Evolutionary conservation across 2,113 vertebrate genomes (phyloP), one percentile per base, ranked within the genome.

Genomic region (Etheostoma spectabile): DNA sequence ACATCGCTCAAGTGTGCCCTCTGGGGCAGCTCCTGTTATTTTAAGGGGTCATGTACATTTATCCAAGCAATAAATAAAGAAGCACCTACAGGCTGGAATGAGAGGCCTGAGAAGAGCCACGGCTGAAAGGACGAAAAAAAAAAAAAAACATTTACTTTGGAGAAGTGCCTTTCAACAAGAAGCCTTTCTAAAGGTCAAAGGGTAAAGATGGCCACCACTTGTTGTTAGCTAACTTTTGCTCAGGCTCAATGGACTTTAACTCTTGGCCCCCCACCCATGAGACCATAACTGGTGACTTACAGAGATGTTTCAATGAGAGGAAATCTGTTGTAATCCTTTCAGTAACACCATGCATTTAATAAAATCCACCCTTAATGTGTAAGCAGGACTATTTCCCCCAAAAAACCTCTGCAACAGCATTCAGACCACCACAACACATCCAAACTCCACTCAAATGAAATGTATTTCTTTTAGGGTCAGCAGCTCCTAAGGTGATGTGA

Each of bases 41-140:
- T 91, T 89, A 89, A 89, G 72, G 91, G 91, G 91, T 93, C 89
- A 81, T 85, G 90, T 92, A 86, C 91, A 88, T 94, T 92, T 89
- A 93, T 93, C 91, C 88, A 80, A 77, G 88, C 90, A 84, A 85
- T 88, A 82, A 91, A 90, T 90, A 90, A 83, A 87, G 84, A 89
- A 88, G 69, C 85, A 77, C 71, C 75, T 82, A 56, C 27, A 77
- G 88, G 86, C 86, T 66, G 21, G 16, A 71, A 46, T 30, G 49
- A 73, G 77, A 63, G 72, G 77, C 46, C 57, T 6, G 65, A 65
- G 69, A 19, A 30, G 46, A 38, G 78, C 63, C 8, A 6, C 24
- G 27, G 72, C 62, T 59, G 67, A 78, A 86, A 74, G 77, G 72
- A 74, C 13, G 22, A 56, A 79, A 62, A 86, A 27, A 56, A 79